Evolutionary conservation across 92 coral and sea anemone genomes (phyloP).

Genomic region (Umimayanthus chanpuru): DNA sequence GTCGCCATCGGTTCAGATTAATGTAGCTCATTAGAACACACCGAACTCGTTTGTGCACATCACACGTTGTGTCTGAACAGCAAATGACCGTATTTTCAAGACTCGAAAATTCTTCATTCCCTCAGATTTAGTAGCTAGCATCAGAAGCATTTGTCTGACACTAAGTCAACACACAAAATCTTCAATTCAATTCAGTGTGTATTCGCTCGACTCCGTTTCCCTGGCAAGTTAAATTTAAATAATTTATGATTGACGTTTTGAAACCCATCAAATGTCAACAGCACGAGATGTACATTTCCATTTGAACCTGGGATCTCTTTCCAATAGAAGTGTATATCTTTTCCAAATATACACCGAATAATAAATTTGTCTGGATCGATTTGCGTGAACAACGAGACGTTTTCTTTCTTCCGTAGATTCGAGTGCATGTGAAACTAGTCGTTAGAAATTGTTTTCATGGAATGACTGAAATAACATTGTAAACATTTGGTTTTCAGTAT

Average conservation of each 20-base stretch:
- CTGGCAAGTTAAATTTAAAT: slow-evolving; percentile 65
- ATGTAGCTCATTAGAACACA: slow-evolving; percentile 14
- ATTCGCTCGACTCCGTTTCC: slow-evolving; percentile 64
- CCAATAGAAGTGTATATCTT: neutral
- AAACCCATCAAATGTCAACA: slow-evolving; percentile 40
- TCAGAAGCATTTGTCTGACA: neutral
- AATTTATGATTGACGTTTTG: slow-evolving; percentile 80
- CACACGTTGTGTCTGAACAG: neutral
- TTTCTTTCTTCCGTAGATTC: neutral
- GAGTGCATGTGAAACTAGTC: neutral
- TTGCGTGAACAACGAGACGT: neutral
- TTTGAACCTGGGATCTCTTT: neutral
- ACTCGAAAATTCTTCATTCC: neutral
- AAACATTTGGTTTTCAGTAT: neutral
- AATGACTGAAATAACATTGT: neutral
- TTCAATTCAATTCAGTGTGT: neutral
- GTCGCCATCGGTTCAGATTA: slow-evolving; percentile 34
- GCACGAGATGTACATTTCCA: neutral
- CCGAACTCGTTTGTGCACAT: neutral
- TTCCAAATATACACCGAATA: neutral
- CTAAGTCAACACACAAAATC: slow-evolving; percentile 26
- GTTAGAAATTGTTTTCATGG: neutral
- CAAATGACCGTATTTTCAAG: neutral
- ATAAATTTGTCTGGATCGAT: neutral
- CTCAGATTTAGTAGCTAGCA: neutral